Conservation (phyloP, 2,888 invertebrate species). For the Polydrusus tereticollis region DNA sequence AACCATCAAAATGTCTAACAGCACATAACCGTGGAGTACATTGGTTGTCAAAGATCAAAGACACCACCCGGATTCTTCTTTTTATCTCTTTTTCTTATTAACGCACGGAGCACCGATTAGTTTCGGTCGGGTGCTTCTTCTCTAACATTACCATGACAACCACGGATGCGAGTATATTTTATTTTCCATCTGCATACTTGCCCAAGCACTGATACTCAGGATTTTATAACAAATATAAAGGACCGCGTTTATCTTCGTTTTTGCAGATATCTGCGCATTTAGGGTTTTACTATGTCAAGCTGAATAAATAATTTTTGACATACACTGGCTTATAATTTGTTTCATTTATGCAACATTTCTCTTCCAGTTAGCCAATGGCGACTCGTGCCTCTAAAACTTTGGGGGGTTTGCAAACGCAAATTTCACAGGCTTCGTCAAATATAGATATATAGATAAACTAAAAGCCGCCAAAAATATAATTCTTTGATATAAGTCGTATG, state of each 20-base stretch:
- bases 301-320: not conserved
- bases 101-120: constrained; percentile 50
- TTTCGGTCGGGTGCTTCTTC: constrained; percentile 48
- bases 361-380: no score
- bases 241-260: not conserved
- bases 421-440: no score
- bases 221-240: constrained; percentile 7
- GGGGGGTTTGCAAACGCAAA: no score
- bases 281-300: not conserved
- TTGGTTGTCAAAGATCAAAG: constrained; percentile 45
- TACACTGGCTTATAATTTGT: no score
- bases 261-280: not conserved
- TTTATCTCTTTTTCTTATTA: constrained; percentile 42
- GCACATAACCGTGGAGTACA: not conserved
- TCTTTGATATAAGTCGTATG: no score
- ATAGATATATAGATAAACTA: no score
- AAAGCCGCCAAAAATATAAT: no score
- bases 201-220: not conserved
- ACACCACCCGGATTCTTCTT: constrained; percentile 41
- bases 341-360: no score
- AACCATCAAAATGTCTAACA: no score
- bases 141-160: constrained; percentile 47
- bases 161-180: constrained; percentile 40
- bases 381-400: no score
- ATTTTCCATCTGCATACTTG: constrained; percentile 21